Evolutionary conservation across 1,140 invertebrate genomes (phyloP), one percentile per base, ranked within the genome.

Genomic region (Trissolcus basalis): DNA sequence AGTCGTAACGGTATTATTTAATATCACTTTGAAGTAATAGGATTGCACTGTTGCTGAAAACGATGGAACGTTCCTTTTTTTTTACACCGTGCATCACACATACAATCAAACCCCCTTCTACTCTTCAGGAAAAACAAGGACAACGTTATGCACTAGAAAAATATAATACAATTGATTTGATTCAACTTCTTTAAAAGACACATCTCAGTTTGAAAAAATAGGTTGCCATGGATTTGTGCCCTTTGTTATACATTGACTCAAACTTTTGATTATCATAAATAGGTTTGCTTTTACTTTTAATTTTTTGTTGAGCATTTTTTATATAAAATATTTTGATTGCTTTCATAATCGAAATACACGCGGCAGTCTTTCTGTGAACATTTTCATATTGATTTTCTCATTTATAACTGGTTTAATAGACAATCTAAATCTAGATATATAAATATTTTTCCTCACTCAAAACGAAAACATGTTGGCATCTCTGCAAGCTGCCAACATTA

Each of bases 1-100:
- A 27, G 9, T 51, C 47, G 32, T 53, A 58, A 48, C 49, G 39
- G 12, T 27, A 48, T 70, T 70, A 69, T 53, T 67, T 71, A 70
- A 67, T 71, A 70, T 70, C 73, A 70, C 67, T 70, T 49, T 13
- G 36, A 41, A 44, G 39, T 77, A 61, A 45, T 71, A 55, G 48
- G 36, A 65, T 76, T 76, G 73, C 65, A 76, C 65, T 45, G 51
- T n/a, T 47, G 64, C 59, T 64, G 45, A 27, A n/a, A n/a, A 15
- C 39, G n/a, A 7, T 50, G 45, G 15, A 60, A 53, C 6, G n/a
- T 69, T 71, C 15, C 1, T 14, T 39, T 61, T 14, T 39, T 61
- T 48, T 61, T 67, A 70, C 44, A 69, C 48, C 50, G 32, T 54
- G 43, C 45, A 48, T 54, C 41, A 50, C 58, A 51, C 58, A 54